Evolutionary conservation across 2,888 invertebrate genomes (phyloP).

Genomic region (Lysandra coridon): DNA sequence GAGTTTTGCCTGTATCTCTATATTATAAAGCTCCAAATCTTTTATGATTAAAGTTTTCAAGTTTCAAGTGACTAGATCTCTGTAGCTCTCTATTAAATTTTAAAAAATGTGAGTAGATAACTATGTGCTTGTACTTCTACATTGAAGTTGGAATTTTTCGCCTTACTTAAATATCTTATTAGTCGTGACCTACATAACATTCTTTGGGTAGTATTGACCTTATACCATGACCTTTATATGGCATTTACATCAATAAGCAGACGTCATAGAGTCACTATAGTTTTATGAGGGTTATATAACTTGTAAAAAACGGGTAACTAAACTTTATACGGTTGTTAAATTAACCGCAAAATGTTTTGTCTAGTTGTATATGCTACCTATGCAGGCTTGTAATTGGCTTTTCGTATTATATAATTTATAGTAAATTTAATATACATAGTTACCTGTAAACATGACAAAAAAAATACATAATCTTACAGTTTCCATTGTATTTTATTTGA

Average conservation of each 20-base stretch:
- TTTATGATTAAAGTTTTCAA: too few species aligned
- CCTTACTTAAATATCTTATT: neutral
- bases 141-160: neutral
- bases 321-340: neutral
- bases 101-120: too few species aligned
- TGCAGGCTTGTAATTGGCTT: too few species aligned
- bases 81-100: too few species aligned
- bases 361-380: neutral
- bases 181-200: neutral
- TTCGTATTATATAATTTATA: too few species aligned
- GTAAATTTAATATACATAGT: neutral
- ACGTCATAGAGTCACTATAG: neutral
- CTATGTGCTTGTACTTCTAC: too few species aligned
- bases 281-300: neutral
- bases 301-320: neutral
- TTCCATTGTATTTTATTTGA: neutral
- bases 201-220: conserved; percentile 17
- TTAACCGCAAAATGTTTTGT: neutral
- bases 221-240: conserved; percentile 28
- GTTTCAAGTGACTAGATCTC: too few species aligned
- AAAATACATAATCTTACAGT: neutral
- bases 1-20: too few species aligned
- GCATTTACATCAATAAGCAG: conserved; percentile 27
- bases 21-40: too few species aligned
- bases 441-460: too few species aligned